A percentile compares a stretch with the other conserved stretches of the same genome.
These are phyloP conservation scores for cattle (Bos taurus) DNA, from an alignment of 2,113 vertebrate species.

Conservation along the genomic window DNA sequence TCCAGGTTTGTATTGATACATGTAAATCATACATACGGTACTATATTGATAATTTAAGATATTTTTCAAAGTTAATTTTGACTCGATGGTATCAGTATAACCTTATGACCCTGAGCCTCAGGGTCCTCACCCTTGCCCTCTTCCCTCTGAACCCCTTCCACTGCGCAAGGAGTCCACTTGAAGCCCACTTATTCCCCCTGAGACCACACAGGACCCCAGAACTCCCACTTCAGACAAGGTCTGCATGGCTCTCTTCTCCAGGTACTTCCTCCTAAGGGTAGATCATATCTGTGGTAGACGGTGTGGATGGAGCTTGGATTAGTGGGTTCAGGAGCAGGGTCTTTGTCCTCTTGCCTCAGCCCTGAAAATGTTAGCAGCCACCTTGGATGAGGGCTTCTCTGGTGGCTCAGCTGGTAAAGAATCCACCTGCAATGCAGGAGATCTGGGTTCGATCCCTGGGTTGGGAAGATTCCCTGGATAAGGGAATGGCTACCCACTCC, in stretches of 20 bases:
- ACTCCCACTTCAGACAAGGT: background rate
- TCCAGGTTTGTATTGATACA: background rate
- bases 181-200: background rate
- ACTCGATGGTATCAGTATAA: background rate
- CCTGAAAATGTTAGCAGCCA: background rate
- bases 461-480: background rate
- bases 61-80: conserved; percentile 9
- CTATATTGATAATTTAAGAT: background rate
- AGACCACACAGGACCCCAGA: background rate
- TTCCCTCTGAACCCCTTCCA: background rate
- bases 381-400: background rate
- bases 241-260: background rate
- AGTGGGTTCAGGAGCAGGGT: background rate
- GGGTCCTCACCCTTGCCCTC: background rate
- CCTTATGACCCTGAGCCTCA: background rate
- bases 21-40: background rate
- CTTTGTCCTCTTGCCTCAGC: background rate
- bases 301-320: background rate
- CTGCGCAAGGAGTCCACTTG: background rate
- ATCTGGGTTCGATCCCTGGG: background rate
- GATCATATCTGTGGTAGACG: background rate
- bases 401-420: background rate
- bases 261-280: background rate
- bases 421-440: background rate
- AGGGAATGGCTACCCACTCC: background rate